phyloP scores from a whole-genome alignment of 2,113 vertebrate species.

The Cinclus cinclus region DNA sequence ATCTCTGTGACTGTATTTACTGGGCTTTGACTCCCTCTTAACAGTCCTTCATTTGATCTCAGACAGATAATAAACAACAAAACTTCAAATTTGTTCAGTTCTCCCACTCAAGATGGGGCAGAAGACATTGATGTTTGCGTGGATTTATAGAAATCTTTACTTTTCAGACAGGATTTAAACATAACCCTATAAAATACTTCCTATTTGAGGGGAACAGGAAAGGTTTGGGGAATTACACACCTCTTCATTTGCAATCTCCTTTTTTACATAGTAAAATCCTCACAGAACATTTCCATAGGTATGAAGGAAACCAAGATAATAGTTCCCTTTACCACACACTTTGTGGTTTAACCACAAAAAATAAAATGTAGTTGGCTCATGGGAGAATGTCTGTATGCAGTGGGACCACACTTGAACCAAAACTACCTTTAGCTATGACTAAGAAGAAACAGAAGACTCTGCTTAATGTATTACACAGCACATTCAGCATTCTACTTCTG shows the following conservation, averaged over 20 bases:
- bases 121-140: background rate
- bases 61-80: background rate
- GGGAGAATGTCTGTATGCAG: background rate
- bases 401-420: background rate
- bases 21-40: background rate
- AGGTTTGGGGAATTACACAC: background rate
- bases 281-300: background rate
- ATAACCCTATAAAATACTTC: background rate
- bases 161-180: background rate
- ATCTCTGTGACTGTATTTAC: background rate
- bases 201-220: background rate
- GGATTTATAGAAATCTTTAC: background rate
- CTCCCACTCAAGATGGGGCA: background rate
- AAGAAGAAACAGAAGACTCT: background rate
- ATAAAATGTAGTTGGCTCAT: background rate
- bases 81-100: background rate
- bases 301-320: background rate
- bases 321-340: background rate
- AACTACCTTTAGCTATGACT: background rate
- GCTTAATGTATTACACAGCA: background rate
- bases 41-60: background rate
- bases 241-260: background rate
- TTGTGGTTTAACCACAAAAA: background rate
- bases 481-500: background rate
- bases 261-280: background rate